Evolutionary conservation across 37 sponge, comb jelly and placozoan genomes (phyloP).

Genomic region (Cladorhizidae sp.): DNA sequence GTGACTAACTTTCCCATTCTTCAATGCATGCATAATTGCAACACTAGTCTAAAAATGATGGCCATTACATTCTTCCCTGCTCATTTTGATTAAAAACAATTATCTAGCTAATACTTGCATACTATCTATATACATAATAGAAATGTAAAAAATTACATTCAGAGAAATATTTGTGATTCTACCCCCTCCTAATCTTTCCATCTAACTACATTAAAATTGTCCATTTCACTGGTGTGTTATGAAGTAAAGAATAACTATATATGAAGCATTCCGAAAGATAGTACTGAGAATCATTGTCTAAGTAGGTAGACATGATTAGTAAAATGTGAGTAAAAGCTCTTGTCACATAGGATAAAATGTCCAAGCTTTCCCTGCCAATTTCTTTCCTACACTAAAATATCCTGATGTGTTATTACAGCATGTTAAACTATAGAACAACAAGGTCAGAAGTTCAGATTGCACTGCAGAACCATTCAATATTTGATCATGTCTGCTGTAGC

Average conservation of each 20-base stretch:
- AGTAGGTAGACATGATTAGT: neutral
- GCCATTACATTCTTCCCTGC: too few species aligned
- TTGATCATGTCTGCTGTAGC: neutral
- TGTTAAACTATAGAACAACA: constrained; percentile 9
- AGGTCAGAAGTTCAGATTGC: too few species aligned
- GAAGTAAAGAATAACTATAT: neutral
- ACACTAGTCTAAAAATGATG: too few species aligned
- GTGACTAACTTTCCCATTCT: too few species aligned
- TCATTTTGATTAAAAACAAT: too few species aligned
- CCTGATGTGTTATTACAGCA: constrained; percentile 19
- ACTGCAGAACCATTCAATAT: constrained; percentile 5
- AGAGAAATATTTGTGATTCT: too few species aligned
- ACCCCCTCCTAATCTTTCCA: too few species aligned
- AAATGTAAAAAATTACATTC: too few species aligned
- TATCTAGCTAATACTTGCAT: too few species aligned
- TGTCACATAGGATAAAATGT: neutral
- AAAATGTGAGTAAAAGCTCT: neutral
- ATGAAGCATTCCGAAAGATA: neutral
- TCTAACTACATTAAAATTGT: too few species aligned
- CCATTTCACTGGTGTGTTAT: neutral
- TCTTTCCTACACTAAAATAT: constrained; percentile 18
- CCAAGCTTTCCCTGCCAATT: constrained; percentile 3
- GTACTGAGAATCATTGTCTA: neutral
- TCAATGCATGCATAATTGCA: too few species aligned
- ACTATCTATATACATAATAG: too few species aligned